phyloP scores from a whole-genome alignment of 1,140 invertebrate species.

The Thalassaphorura encarpata region DNA sequence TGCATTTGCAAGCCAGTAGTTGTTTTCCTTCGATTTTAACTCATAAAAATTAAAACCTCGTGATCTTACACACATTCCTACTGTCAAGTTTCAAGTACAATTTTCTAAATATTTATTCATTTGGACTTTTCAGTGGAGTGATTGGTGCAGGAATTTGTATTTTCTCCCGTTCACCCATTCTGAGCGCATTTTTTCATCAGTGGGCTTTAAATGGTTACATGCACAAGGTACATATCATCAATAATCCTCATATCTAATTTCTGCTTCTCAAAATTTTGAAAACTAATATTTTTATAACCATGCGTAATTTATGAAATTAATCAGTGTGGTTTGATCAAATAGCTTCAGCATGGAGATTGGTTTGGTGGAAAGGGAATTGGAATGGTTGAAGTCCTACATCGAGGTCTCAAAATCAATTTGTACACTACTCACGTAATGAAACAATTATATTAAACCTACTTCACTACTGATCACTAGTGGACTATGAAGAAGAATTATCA shows the following conservation, averaged over 20 bases:
- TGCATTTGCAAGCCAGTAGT: too few species aligned
- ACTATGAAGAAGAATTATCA: not conserved
- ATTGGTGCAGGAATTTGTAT: slow-evolving; percentile 85
- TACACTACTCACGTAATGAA: slow-evolving; percentile 84
- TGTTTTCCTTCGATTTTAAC: too few species aligned
- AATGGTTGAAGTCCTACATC: slow-evolving; percentile 61
- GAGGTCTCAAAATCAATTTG: slow-evolving; percentile 62
- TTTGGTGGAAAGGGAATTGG: slow-evolving; percentile 95
- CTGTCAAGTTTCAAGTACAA: not conserved
- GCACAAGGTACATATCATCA: slow-evolving; percentile 62
- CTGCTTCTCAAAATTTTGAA: too few species aligned
- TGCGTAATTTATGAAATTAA: not conserved
- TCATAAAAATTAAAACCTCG: too few species aligned
- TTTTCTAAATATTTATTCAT: not conserved
- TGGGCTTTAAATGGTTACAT: slow-evolving; percentile 95
- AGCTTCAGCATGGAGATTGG: slow-evolving; percentile 91
- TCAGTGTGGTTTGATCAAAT: too few species aligned
- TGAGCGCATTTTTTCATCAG: slow-evolving; percentile 78
- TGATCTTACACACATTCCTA: too few species aligned
- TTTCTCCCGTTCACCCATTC: slow-evolving; percentile 75
- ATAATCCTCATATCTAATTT: too few species aligned
- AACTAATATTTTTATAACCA: too few species aligned
- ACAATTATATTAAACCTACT: slow-evolving; percentile 13
- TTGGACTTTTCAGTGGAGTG: slow-evolving; percentile 56
- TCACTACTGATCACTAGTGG: not conserved